Evolutionary conservation across 2,888 invertebrate genomes (phyloP).

Genomic region (Eristalis tenax): DNA sequence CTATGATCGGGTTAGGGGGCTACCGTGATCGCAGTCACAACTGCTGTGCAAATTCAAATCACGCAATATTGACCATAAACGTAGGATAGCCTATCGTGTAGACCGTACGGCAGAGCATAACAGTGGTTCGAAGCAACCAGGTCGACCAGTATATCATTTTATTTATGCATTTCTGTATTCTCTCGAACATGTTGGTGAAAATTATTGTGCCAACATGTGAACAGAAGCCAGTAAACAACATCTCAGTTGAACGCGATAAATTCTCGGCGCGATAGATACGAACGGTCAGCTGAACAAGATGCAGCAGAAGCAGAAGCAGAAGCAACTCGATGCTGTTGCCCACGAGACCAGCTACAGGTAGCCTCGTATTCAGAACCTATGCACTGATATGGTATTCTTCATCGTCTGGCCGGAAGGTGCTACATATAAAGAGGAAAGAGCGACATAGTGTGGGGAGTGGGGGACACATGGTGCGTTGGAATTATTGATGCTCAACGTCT

Average conservation of each 20-base stretch:
- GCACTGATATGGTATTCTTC: slow-evolving; percentile 50
- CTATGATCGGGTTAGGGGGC: slow-evolving; percentile 22
- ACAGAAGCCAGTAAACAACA: slow-evolving; percentile 71
- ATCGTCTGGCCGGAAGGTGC: slow-evolving; percentile 57
- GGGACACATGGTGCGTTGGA: slow-evolving; percentile 50
- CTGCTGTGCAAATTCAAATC: slow-evolving; percentile 56
- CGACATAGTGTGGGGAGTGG: neutral
- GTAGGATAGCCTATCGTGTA: slow-evolving; percentile 46
- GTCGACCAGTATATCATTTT: slow-evolving; percentile 70
- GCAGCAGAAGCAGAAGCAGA: neutral
- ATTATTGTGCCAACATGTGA: slow-evolving; percentile 72
- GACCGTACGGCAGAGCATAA: slow-evolving; percentile 34
- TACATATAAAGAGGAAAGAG: neutral
- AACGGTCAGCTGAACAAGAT: slow-evolving; percentile 18
- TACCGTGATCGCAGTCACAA: slow-evolving; percentile 49
- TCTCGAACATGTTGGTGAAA: slow-evolving; percentile 68
- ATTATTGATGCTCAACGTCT: slow-evolving; percentile 64
- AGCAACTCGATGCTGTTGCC: neutral
- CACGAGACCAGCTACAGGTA: slow-evolving; percentile 9
- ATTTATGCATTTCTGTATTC: slow-evolving; percentile 70
- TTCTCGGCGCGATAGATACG: slow-evolving; percentile 53
- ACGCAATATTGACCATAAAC: slow-evolving; percentile 61
- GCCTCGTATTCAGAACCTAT: slow-evolving; percentile 22
- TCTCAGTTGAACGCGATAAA: slow-evolving; percentile 60
- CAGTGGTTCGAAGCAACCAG: slow-evolving; percentile 42